Base-by-base conservation (phyloP, 2,888 invertebrate genomes). In the Mythimna impura region DNA sequence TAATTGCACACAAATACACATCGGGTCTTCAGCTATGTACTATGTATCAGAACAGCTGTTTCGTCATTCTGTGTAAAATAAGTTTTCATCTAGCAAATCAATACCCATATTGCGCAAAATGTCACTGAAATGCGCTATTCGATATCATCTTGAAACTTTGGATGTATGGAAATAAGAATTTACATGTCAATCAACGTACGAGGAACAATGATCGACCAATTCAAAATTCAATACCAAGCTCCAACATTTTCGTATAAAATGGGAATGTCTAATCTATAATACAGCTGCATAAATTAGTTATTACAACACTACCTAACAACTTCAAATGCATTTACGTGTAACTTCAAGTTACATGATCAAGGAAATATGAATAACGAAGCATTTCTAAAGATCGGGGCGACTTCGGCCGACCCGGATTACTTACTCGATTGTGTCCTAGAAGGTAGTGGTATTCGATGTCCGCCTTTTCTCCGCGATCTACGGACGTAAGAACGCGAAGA, bases 401-500 rank as follows among this genome's bases (percentile, higher is more conserved):
- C 92, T 92, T 91, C 87, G 89, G 91, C 89, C 95, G 95, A 96
- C 95, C 95, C 95, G 95, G 95, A 95, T 95, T 93, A 97, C 97
- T 97, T 97, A 98, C 98, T 98, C 96, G 98, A 97, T 96, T 97
- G 97, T 93, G 98, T 98, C 96, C 98, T 97, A 91, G 98, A 98
- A 92, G 98, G 98, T 94, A 98, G 96, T 89, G 98, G 98, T 94
- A 98, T 98, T 94, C 98, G 97, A 96, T 98, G 98, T 91, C 98
- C 98, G 94, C 98, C 98, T 98, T 98, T 98, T 97, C 98, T 98
- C 94, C 98, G 97, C 95, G 98, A 98, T 96, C 98, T 97, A 96
- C 98, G 97, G 93, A 98, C 98, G 97, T 98, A 98, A 96, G 98
- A 98, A 97, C 98, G 98, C 96, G 98, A 98, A 96, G 98, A 98